A percentile compares a stretch with the other conserved stretches of the same genome.
phyloP scores from a whole-genome alignment of 1,140 invertebrate species.

The Semibalanus balanoides region DNA sequence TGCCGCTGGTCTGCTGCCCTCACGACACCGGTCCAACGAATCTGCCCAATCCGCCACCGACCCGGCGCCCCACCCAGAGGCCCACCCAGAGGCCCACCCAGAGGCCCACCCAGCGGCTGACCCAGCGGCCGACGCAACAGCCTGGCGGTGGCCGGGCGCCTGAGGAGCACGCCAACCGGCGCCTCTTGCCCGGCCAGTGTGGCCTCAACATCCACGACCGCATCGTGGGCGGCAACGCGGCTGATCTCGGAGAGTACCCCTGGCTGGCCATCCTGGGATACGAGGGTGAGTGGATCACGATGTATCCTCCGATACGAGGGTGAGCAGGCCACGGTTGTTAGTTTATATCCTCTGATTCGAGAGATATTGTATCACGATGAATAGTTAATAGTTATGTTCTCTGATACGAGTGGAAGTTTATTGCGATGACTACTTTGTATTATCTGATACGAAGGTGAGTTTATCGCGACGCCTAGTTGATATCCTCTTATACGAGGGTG shows the following conservation, averaged over 20 bases:
- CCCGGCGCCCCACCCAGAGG: slow-evolving; percentile 3
- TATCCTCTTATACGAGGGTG: too few relatives aligned
- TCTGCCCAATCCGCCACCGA: neutral
- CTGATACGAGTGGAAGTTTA: too few relatives aligned
- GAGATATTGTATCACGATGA: too few relatives aligned
- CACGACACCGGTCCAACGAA: neutral
- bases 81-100: slow-evolving; percentile 8
- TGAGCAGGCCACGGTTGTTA: too few relatives aligned
- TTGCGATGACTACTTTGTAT: too few relatives aligned
- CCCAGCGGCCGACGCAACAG: slow-evolving; percentile 6
- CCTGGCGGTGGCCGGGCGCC: too few relatives aligned
- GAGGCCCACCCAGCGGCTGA: slow-evolving; percentile 3
- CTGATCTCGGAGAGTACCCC: slow-evolving; percentile 46
- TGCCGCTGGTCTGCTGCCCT: neutral
- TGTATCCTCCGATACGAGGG: too few relatives aligned
- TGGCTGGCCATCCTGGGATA: slow-evolving; percentile 57
- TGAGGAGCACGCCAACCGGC: neutral
- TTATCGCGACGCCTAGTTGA: too few relatives aligned
- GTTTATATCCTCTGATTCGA: too few relatives aligned
- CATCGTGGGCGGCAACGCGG: slow-evolving; percentile 30
- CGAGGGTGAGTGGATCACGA: slow-evolving; percentile 24
- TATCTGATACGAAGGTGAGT: too few relatives aligned
- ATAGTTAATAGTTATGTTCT: too few relatives aligned
- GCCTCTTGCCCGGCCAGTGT: neutral
- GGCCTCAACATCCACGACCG: slow-evolving; percentile 12